Base-by-base conservation (phyloP, 2,797 vertebrate species). In the Gouania willdenowi region DNA sequence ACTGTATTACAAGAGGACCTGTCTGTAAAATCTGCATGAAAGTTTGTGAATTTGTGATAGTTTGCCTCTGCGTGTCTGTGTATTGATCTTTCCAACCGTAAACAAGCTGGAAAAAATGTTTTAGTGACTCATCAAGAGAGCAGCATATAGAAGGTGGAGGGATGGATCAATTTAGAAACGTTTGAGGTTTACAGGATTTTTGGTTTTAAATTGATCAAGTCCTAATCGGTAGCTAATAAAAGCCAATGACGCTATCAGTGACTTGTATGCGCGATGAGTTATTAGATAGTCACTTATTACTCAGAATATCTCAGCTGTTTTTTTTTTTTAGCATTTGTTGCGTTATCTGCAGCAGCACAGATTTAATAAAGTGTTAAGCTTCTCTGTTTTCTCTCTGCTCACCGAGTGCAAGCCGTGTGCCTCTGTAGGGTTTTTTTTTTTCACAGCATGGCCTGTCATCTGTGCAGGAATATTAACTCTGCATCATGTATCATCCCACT, bases 351-450 rank as follows among this genome's bases (percentile, higher is more conserved):
- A 39, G 9, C 30, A 25, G 3, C 19, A 35, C 23, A 65, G 66
- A 74, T 74, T 60, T 66, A 70, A 78, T 71, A 71, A 75, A 49
- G 55, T 50, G 47, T 61, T 59, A 46, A 45, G 55, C 31, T 18
- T 46, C 36, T 13, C 16, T 41, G 18, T 40, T 26, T 61, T 40
- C 41, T 30, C 34, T 52, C n/a, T 61, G 26, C 69, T 78, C 55
- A 57, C n/a, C n/a, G 37, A 7, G 36, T 56, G 43, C 60, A 44
- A 38, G 26, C 71, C 33, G 26, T 22, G 33, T 26, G 30, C 16
- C 28, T 19, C 40, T 61, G 52, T 37, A 35, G 14, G 26, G 6
- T 3, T 5, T 13, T n/a, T 17, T 10, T 5, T 25, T 19, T 5
- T 31, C 1, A 39, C 15, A 5, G 18, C 18, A 18, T 10, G 13